A percentile compares a stretch with the other conserved stretches of the same genome.
phyloP scores from a whole-genome alignment of 2,888 invertebrate species.

The Epiperipatus broadwayi region DNA sequence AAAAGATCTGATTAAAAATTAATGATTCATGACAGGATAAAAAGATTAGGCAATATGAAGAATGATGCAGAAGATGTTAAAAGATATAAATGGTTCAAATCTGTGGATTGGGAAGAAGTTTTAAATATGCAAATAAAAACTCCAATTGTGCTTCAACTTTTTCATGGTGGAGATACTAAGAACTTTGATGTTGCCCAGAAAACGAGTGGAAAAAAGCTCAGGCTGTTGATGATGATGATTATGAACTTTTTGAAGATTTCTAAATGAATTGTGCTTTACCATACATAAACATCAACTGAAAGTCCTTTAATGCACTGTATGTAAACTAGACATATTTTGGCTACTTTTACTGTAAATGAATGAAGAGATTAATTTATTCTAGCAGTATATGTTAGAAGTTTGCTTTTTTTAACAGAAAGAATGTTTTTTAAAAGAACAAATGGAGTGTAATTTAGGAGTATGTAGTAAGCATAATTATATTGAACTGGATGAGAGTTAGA shows the following conservation, averaged over 20 bases:
- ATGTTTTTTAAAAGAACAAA: no score
- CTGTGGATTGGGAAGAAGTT: conserved; percentile 78
- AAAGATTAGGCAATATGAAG: conserved; percentile 91
- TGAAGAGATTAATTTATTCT: no score
- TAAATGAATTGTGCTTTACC: no score
- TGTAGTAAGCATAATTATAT: no score
- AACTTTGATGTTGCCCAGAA: conserved; percentile 90
- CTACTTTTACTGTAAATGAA: no score
- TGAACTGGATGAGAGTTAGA: no score
- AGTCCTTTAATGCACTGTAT: no score
- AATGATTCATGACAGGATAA: conserved; percentile 73
- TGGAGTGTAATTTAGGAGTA: no score
- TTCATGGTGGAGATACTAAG: conserved; percentile 75
- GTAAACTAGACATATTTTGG: no score
- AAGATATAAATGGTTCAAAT: conserved; percentile 87
- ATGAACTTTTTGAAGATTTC: conserved; percentile 69
- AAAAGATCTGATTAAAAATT: conserved; percentile 83
- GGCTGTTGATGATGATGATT: conserved; percentile 54
- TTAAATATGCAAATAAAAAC: conserved; percentile 60
- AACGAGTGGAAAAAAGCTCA: conserved; percentile 65
- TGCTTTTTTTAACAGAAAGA: no score
- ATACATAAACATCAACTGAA: no score
- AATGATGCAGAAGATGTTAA: conserved; percentile 88
- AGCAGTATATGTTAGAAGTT: no score
- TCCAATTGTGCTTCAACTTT: conserved; percentile 73